Base-by-base conservation (phyloP, 1,140 invertebrate species). In the Cydia strobilella region DNA sequence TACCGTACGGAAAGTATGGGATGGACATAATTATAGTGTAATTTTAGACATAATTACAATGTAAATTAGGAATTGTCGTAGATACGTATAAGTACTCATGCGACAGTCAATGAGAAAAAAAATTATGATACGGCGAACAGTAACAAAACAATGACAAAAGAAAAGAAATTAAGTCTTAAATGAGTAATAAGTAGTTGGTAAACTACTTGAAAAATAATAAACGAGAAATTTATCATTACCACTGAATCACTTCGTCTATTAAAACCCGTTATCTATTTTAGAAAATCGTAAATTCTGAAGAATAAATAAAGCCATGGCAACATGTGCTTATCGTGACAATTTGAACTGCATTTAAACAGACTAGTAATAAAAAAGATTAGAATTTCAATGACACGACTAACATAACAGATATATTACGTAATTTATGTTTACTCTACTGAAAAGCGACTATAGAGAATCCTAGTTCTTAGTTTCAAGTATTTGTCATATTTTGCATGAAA, bases 301-400 rank as follows among this genome's bases (percentile, higher is more conserved):
- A 25, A 63, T 13, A 25, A 65, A 31, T 66, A 63, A 25, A 66
- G 63, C 18, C 63, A 39, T 18, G 31, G 31, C 65, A 42, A 18
- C 9, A 2, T 12, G 3, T 35, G 15, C 27, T 35, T 31, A 31
- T 35, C n/a, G 65, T 35, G 23, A 35, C 27, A 69, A 31, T 69
- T 69, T 69, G 65, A 35, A 69, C 65, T 69, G 65, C 65, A 35
- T n/a, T 27, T 23, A 66, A 18, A 39, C 65, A 42, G 15, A 69
- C 65, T 69, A 69, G 54, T 59, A 59, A 4, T 59, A 59, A 59
- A 59, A 54, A 23, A 59, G 54, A 59, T 59, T 39, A 69, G 27
- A 69, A 31, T 69, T 69, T 18, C 15, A 18, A 39, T 35, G 65
- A 59, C 35, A 69, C 65, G 65, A 18, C 35, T 69, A 69, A 69